Conservation (phyloP, 64 coral and sea anemone genomes). For the Anthopleura sola region DNA sequence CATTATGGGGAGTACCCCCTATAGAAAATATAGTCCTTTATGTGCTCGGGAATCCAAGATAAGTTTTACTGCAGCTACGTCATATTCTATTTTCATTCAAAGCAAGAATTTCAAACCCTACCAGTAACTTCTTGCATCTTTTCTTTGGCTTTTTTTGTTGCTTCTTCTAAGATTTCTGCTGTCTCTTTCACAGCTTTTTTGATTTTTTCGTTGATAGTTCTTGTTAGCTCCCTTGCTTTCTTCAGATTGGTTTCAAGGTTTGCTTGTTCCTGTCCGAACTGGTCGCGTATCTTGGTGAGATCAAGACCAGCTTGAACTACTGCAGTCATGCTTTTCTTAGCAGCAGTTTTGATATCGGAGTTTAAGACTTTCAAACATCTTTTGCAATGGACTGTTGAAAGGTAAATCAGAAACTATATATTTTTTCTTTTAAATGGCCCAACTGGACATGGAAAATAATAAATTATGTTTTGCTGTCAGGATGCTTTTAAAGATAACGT, state of each 20-base stretch:
- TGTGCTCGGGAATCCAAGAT: too few species aligned
- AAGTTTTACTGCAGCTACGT: too few species aligned
- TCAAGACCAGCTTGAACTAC: constrained; percentile 56
- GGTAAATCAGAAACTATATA: not conserved
- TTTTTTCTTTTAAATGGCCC: too few species aligned
- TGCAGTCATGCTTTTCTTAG: constrained; percentile 54
- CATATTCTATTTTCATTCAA: too few species aligned
- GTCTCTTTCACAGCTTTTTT: constrained; percentile 33
- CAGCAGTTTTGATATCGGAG: constrained; percentile 25
- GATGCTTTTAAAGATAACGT: too few species aligned
- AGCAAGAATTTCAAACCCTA: not conserved
- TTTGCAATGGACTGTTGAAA: constrained; percentile 5
- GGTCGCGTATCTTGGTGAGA: constrained; percentile 28
- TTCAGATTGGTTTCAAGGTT: constrained; percentile 26
- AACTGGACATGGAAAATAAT: too few species aligned
- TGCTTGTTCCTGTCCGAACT: constrained; percentile 41
- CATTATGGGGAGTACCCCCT: too few species aligned
- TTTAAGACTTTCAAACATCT: constrained; percentile 22
- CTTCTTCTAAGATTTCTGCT: constrained; percentile 43
- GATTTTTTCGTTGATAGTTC: constrained; percentile 48
- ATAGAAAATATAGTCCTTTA: too few species aligned
- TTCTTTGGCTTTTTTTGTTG: constrained; percentile 38
- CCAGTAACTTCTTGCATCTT: constrained; percentile 60
- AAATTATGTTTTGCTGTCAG: too few species aligned
- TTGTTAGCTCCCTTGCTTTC: constrained; percentile 35